These are phyloP conservation scores for Triops longicaudatus DNA, from an alignment of 1,140 invertebrate genomes.

Conservation along the genomic window DNA sequence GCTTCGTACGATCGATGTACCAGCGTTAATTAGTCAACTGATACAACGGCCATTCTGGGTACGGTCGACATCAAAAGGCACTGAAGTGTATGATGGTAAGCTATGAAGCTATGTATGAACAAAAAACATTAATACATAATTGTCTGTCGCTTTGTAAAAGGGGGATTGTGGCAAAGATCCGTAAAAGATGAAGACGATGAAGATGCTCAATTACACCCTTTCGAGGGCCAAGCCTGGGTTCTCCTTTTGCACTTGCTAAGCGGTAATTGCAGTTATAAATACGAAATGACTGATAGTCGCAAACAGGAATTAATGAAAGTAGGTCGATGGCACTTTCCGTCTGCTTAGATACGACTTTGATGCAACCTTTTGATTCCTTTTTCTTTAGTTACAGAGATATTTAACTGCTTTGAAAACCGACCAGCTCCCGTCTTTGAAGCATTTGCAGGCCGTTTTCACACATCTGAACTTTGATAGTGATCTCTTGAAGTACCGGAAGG, in stretches of 20 bases:
- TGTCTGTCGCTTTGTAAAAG: not conserved
- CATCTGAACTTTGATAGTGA: not conserved
- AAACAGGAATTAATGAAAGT: not conserved
- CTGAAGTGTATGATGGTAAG: not conserved
- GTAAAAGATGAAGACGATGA: not conserved
- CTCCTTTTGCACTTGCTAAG: not conserved
- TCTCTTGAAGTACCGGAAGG: not conserved
- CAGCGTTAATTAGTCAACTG: conserved; percentile 58
- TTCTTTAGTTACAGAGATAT: not conserved
- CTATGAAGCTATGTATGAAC: not conserved
- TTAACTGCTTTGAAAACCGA: not conserved
- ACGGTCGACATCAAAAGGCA: conserved; percentile 33
- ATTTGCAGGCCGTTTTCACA: not conserved
- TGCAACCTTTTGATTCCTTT: too few relatives aligned
- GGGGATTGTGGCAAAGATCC: not conserved
- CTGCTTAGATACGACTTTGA: too few relatives aligned
- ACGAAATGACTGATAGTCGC: not conserved
- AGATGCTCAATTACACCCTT: not conserved
- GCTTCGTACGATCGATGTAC: conserved; percentile 41
- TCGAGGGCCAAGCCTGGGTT: not conserved
- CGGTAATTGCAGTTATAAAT: not conserved
- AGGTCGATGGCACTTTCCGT: not conserved
- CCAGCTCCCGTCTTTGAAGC: not conserved
- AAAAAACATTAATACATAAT: not conserved
- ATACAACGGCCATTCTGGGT: conserved; percentile 59